Base-by-base conservation (phyloP, 2,797 vertebrate species). In the Hemibagrus guttatus region DNA sequence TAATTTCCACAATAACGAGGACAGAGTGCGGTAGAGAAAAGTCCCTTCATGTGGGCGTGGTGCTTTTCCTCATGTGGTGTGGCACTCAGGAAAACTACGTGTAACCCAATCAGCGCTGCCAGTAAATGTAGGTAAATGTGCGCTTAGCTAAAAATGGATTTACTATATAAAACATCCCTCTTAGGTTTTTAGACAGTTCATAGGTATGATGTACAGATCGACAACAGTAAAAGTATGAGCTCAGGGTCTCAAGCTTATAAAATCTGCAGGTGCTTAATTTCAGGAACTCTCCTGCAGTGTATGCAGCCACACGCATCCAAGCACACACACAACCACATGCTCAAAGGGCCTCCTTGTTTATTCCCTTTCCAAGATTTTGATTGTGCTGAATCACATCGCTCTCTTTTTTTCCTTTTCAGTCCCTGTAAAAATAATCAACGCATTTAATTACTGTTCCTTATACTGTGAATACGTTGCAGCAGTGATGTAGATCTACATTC, bases 1-100 rank as follows among this genome's bases (percentile, higher is more conserved):
- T 96, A 96, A 96, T 96, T 96, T 96, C 96, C 95, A 96, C 96
- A 95, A 94, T 97, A 97, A 97, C 96, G 95, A 97, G 96, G 95
- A 96, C 94, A 95, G 95, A 96, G 95, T 94, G 94, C 94, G 95
- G 94, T 95, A 96, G 94, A 95, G 95, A 97, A 39, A 96, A 96
- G 95, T 95, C 95, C 96, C 82, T 87, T 31, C 56, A 7, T 2
- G 78, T 80, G 78, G 78, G 85, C 39, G 84, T 80, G 83, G 21
- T 63, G 81, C 59, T 83, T 35, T 66, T 21, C 31, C 35, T 59
- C 42, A 80, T 49, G 66, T 59, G 56, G 66, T 82, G 85, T 26
- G 52, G 64, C 52, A 31, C 63, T n/a, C 31, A 35, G n/a, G 14
- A 72, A 76, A 46, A 39, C 17, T 46, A 12, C 42, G 12, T 12